Percentiles rank a stretch among this genome's conserved stretches.
phyloP scores from a whole-genome alignment of 2,113 vertebrate species.

The Solea solea region DNA sequence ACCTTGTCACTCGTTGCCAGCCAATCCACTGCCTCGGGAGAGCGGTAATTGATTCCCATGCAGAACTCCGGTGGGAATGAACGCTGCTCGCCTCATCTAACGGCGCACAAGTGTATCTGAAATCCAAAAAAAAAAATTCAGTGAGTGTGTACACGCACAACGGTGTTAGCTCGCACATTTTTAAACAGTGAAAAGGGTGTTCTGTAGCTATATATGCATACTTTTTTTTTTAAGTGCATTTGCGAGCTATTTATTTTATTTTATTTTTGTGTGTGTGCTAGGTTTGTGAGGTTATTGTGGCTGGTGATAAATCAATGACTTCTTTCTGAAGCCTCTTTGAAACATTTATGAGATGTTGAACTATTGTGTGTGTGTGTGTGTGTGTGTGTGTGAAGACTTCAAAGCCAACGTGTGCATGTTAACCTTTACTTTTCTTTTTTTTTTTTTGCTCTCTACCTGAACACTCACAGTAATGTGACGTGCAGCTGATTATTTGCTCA shows the following conservation, averaged over 20 bases:
- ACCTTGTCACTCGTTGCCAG: slow-evolving; percentile 91
- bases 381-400: slow-evolving; percentile 50
- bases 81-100: slow-evolving; percentile 75
- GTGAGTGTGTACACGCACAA: slow-evolving; percentile 82
- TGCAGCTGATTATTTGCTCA: slow-evolving; percentile 30
- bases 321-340: slow-evolving; percentile 93
- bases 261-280: no score
- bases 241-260: no score
- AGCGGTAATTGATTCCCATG: slow-evolving; percentile 93
- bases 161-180: slow-evolving; percentile 89
- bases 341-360: slow-evolving; percentile 92
- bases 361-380: slow-evolving; percentile 80
- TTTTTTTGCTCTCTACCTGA: slow-evolving; percentile 25
- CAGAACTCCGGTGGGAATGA: slow-evolving; percentile 87
- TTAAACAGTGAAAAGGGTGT: slow-evolving; percentile 26
- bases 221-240: no score
- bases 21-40: slow-evolving; percentile 91
- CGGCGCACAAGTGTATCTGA: slow-evolving; percentile 51
- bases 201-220: no score
- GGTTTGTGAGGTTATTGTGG: no score
- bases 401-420: slow-evolving; percentile 66
- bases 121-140: slow-evolving; percentile 84
- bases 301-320: slow-evolving; percentile 84
- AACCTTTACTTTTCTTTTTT: slow-evolving; percentile 53
- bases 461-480: slow-evolving; percentile 36